Conservation (phyloP, 1,140 invertebrate species). For the Bombus waltoni region DNA sequence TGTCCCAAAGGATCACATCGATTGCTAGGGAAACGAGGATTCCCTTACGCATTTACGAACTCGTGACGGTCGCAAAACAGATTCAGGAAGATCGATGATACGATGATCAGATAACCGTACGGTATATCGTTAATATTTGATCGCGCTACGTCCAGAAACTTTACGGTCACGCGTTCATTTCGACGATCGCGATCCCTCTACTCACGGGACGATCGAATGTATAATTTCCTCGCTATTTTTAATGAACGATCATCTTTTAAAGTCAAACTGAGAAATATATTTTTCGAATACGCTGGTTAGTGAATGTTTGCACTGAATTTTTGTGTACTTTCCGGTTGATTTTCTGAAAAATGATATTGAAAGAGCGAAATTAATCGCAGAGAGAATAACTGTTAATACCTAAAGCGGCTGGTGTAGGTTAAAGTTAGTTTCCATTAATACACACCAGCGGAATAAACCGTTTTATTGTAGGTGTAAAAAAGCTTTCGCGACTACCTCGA, state of each 20-base stretch:
- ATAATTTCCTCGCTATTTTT: background rate
- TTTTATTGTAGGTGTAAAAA: constrained; percentile 8
- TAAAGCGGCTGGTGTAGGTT: too few species aligned
- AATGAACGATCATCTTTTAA: background rate
- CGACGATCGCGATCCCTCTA: background rate
- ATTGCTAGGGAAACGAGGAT: constrained; percentile 45
- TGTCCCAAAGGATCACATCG: constrained; percentile 59
- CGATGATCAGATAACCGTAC: constrained; percentile 43
- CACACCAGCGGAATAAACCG: background rate
- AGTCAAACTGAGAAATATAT: background rate
- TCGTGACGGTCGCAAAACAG: constrained; percentile 48
- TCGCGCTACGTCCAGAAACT: constrained; percentile 56
- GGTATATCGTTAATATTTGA: constrained; percentile 68
- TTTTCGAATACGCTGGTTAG: too few species aligned
- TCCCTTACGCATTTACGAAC: constrained; percentile 44
- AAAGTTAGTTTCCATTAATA: background rate
- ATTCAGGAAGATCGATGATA: constrained; percentile 57
- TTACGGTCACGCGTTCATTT: constrained; percentile 44
- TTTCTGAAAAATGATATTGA: too few species aligned
- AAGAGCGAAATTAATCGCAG: too few species aligned
- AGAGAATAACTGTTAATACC: too few species aligned
- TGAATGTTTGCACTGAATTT: too few species aligned
- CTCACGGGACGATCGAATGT: background rate
- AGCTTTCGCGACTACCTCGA: background rate
- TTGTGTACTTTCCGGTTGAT: too few species aligned